Evolutionary conservation across 2,113 vertebrate species (phyloP).

Genomic region (Perca flavescens): DNA sequence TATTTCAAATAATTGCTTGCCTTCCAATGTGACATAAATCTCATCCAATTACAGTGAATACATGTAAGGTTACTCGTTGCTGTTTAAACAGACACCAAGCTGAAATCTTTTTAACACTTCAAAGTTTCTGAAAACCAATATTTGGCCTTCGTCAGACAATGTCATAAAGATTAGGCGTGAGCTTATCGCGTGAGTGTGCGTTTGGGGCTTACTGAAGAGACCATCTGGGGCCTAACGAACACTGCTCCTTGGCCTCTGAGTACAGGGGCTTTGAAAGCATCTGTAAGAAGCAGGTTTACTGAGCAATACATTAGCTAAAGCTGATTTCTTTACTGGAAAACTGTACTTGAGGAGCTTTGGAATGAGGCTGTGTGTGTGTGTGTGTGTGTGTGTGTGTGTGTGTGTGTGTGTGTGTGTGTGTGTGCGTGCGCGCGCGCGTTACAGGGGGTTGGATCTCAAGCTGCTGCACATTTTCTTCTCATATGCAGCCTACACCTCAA

Average conservation of each 20-base stretch:
- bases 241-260: constrained; percentile 78
- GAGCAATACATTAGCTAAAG: constrained; percentile 85
- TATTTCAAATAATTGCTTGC: constrained; percentile 1
- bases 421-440: constrained; percentile 44
- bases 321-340: constrained; percentile 85
- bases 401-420: constrained; percentile 57
- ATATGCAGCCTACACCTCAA: constrained; percentile 76
- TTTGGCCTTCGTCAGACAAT: constrained; percentile 67
- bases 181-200: constrained; percentile 72
- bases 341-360: constrained; percentile 82
- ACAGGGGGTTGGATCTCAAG: constrained; percentile 74
- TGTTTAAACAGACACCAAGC: neutral
- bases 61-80: too few relatives aligned
- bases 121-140: constrained; percentile 48
- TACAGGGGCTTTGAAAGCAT: constrained; percentile 80
- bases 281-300: constrained; percentile 83
- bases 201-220: constrained; percentile 76
- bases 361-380: constrained; percentile 36
- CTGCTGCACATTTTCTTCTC: constrained; percentile 81
- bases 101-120: neutral
- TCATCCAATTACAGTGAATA: neutral
- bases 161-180: constrained; percentile 74
- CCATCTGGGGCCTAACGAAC: constrained; percentile 85
- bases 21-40: neutral
- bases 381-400: constrained; percentile 47